Evolutionary conservation across 2,888 invertebrate species (phyloP), one percentile per base, ranked within the genome.

Genomic region (Drosophila limbata): DNA sequence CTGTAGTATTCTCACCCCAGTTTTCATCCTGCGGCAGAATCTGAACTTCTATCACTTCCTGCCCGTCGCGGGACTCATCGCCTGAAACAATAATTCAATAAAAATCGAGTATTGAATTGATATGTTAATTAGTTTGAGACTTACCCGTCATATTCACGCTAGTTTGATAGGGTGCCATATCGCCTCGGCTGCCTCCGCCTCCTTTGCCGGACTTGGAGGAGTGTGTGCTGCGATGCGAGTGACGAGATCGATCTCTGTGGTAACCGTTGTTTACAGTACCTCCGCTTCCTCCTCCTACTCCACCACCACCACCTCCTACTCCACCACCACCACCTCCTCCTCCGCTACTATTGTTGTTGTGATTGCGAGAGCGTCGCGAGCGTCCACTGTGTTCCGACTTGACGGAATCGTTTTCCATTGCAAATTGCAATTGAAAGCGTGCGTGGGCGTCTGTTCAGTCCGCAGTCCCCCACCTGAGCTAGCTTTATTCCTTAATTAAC

Each of bases 1-100:
- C 98, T 0, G 99, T 99, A 0, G 98, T 98, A 89, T 98, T 98
- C 92, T 99, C 99, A n/a, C 98, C 98, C 99, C 99, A 99, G 92
- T 98, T 98, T 90, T 99, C 99, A 93, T 99, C 99, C 93, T 98
- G 96, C 0, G 98, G 98, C 65, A 98, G 93, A 79, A 98, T 98
- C 93, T 98, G 98, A 39, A 98, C 98, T 93, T 98, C 98, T 52
- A 98, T 98, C 11, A 98, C 96, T 93, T 98, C 98, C 91, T 97
- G 97, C 0, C 97, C 97, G 73, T 97, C 96, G 60, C 95, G 93
- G 1, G 94, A 94, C 79, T 96, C 96, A 76, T 96, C 96, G 94
- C 86, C 91, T 84, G 8, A 31, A 13, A 28, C 6, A 28, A 19
- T n/a, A 42, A 37, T 9, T 33, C 4, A n/a, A 21, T 8, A 4